These are phyloP conservation scores for Tyrannus savana DNA, from an alignment of 2,113 vertebrate species.

Conservation along the genomic window DNA sequence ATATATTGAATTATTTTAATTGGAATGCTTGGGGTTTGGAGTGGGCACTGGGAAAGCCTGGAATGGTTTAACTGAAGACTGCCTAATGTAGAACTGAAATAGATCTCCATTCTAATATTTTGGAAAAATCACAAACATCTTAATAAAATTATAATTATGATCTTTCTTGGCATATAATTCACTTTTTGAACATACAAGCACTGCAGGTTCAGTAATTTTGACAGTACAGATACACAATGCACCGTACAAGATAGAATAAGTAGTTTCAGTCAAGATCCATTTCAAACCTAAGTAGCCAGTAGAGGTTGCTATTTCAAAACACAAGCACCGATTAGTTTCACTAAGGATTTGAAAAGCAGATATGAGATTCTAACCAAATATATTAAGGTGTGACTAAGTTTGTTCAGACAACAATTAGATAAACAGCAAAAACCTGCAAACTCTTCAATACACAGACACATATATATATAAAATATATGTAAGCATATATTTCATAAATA, in stretches of 20 bases:
- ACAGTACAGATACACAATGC: not conserved
- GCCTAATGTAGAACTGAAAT: not conserved
- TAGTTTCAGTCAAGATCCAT: not conserved
- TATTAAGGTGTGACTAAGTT: not conserved
- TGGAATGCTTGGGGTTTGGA: not conserved
- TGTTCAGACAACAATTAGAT: not conserved
- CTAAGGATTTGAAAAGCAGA: conserved; percentile 4
- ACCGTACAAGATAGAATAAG: not conserved
- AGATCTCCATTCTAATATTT: not conserved
- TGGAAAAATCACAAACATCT: not conserved
- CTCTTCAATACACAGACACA: not conserved
- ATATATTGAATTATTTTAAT: not conserved
- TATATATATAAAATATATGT: not conserved
- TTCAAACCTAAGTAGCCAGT: not conserved
- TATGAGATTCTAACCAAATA: not conserved
- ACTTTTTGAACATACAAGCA: not conserved
- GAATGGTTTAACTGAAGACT: not conserved
- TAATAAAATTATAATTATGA: not conserved
- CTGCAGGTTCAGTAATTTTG: not conserved
- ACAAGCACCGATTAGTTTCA: not conserved
- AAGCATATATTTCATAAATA: not conserved
- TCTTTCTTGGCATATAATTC: not conserved
- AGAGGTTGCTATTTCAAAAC: conserved; percentile 32
- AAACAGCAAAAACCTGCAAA: not conserved
- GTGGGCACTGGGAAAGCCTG: not conserved